phyloP scores from a whole-genome alignment of 30 jellyfish, hydroid and myxozoan genomes.

The Sanderia malayensis region DNA sequence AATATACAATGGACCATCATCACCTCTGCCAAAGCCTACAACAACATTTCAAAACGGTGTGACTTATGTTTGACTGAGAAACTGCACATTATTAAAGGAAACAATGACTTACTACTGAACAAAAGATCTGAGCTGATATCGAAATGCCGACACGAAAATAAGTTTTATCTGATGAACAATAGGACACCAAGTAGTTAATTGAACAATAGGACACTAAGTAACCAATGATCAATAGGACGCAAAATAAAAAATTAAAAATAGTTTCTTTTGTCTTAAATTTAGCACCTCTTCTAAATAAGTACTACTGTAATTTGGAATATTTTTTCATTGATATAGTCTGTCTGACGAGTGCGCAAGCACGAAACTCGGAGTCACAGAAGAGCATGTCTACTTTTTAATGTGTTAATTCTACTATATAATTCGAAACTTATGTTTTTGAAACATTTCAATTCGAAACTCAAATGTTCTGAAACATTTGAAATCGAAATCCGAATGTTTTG shows the following conservation, averaged over 20 bases:
- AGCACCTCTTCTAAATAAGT: neutral
- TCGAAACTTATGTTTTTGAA: no score
- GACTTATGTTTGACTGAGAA: slow-evolving; percentile 25
- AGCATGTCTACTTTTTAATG: neutral
- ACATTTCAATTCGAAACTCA: no score
- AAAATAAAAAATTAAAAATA: no score
- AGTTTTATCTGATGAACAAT: neutral
- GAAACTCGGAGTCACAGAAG: neutral
- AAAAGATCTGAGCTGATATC: neutral
- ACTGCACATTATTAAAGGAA: slow-evolving; percentile 7
- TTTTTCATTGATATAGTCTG: neutral
- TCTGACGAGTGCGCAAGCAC: neutral
- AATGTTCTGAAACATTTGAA: no score
- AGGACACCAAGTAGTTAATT: neutral
- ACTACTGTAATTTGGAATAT: neutral
- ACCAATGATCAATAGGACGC: no score
- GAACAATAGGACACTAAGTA: neutral
- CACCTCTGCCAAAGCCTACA: slow-evolving; percentile 23
- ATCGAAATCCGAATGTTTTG: no score
- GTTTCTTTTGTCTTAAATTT: neutral
- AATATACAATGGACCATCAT: slow-evolving; percentile 9
- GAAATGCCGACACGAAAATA: neutral
- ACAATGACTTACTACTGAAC: neutral
- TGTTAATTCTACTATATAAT: neutral
- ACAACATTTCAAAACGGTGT: slow-evolving; percentile 12